These are phyloP conservation scores for Drosophila mojavensis DNA, from an alignment of 1,140 invertebrate species.

Conservation along the genomic window DNA sequence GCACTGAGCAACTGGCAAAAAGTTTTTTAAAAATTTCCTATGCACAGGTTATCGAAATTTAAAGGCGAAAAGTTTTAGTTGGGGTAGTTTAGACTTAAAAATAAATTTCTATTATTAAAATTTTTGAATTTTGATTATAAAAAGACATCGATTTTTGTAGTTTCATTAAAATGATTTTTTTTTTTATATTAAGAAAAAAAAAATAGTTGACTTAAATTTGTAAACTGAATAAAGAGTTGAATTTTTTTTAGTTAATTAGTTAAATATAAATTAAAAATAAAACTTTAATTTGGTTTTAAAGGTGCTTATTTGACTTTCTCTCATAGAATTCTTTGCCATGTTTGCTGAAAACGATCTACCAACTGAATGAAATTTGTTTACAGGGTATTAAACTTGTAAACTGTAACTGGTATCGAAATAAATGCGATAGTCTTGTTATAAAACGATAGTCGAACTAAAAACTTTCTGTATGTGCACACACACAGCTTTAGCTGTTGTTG, in stretches of 20 bases:
- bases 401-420: constrained; percentile 44
- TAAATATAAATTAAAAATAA: too few species aligned
- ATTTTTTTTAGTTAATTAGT: too few species aligned
- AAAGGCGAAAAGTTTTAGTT: neutral
- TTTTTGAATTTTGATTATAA: too few species aligned
- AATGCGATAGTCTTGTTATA: constrained; percentile 55
- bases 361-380: neutral
- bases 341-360: neutral
- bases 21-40: constrained; percentile 4
- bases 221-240: too few species aligned
- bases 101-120: too few species aligned
- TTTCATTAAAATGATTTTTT: too few species aligned
- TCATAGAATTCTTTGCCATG: neutral
- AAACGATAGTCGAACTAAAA: constrained; percentile 49
- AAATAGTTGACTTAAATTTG: too few species aligned
- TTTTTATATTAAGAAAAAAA: too few species aligned
- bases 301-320: neutral
- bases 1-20: constrained; percentile 6
- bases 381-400: constrained; percentile 35
- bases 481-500: constrained; percentile 3
- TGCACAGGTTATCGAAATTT: constrained; percentile 12
- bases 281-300: too few species aligned
- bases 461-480: constrained; percentile 24
- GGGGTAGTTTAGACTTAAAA: neutral
- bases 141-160: too few species aligned